Conservation (phyloP, 1,140 invertebrate genomes). For the Caenorhabditis briggsae region DNA sequence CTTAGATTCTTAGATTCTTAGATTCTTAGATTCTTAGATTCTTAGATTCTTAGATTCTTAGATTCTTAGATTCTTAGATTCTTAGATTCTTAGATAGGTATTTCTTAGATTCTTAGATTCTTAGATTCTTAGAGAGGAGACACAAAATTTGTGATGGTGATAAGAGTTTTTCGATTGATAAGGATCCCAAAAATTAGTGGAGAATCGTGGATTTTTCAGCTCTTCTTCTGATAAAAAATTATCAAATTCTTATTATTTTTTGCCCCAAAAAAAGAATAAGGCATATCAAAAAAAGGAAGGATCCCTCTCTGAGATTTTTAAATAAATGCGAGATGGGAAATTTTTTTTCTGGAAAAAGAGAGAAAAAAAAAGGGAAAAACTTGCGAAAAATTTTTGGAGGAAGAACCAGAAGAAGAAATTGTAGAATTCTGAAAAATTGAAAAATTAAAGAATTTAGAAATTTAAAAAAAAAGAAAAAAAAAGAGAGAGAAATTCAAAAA, state of each 20-base stretch:
- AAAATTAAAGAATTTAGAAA: neutral
- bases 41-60: no score
- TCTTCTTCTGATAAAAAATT: no score
- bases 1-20: neutral
- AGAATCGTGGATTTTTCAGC: no score
- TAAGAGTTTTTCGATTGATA: no score
- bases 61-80: no score
- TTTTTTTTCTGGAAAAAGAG: neutral
- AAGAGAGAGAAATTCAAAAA: neutral
- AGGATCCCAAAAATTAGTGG: no score
- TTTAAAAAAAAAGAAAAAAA: neutral
- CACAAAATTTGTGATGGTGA: no score
- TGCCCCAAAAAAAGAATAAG: neutral
- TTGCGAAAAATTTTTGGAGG: neutral
- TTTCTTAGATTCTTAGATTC: no score
- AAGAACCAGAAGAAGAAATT: neutral
- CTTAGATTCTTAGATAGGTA: no score
- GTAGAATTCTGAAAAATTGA: neutral
- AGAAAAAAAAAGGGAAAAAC: neutral
- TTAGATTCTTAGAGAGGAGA: no score
- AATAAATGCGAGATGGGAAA: slow-evolving; percentile 20
- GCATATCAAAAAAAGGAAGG: no score
- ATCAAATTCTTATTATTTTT: no score
- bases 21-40: neutral
- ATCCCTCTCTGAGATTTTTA: neutral